Evolutionary conservation across 2,113 vertebrate species (phyloP), one percentile per base, ranked within the genome.

Genomic region (Numenius arquata): DNA sequence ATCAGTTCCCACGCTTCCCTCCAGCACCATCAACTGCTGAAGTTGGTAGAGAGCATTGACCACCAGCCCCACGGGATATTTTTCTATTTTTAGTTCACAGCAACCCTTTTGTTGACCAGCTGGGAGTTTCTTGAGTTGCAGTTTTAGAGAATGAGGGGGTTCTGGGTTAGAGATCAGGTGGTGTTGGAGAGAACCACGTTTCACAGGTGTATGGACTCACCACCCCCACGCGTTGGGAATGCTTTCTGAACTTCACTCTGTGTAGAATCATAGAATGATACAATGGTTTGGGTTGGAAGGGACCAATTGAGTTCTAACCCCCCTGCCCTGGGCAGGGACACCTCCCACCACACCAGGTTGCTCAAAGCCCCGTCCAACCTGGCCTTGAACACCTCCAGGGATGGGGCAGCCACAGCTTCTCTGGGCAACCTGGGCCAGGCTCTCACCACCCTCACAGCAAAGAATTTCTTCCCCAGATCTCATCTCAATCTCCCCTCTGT

Each of bases 81-180:
- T 68, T 58, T 48, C 36, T 53, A 0, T 34, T 68, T 88, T 70
- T 6, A 73, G 16, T 15, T 13, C 66, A 66, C 5, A 59, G 38
- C 47, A 89, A 82, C 72, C 38, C 19, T 76, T 72, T 36, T 74
- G 71, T 74, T 47, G 68, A 36, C 11, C 1, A 0, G n/a, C 59
- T 0, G 0, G 22, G 52, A 75, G 22, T 30, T 73, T 88, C n/a
- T 59, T 0, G 0, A 52, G 43, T 7, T 34, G 26, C n/a, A 32
- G 18, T 79, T 88, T 79, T 88, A 74, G 53, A 71, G 56, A 89
- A 65, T 4, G 1, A 43, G 43, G 26, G 0, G 0, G 9, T n/a
- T 79, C 52, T 75, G 62, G 26, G 20, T 70, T 55, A 71, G 59
- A 94, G 38, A 88, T 36, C 11, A 23, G 20, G 8, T 2, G 2